phyloP scores from a whole-genome alignment of 2,888 invertebrate species.

The Noctua janthina region DNA sequence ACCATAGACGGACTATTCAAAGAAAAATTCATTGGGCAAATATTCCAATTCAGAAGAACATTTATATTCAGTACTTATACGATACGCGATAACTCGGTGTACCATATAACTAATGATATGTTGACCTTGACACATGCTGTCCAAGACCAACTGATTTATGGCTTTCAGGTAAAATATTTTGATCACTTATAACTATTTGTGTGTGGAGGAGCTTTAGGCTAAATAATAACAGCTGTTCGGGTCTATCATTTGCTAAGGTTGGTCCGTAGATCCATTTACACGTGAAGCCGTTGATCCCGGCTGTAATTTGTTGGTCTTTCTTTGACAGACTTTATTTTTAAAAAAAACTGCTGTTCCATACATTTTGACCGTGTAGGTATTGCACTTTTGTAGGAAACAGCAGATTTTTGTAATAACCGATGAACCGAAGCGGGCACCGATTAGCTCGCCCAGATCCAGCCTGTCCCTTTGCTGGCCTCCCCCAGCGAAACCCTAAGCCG shows the following conservation, averaged over 20 bases:
- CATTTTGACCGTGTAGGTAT: too few relatives aligned
- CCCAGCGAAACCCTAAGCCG: too few relatives aligned
- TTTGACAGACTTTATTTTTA: neutral
- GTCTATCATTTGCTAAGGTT: neutral
- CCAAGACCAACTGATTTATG: slow-evolving; percentile 70
- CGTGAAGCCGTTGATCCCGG: neutral
- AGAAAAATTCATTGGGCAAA: slow-evolving; percentile 62
- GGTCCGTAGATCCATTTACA: neutral
- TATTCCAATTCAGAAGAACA: slow-evolving; percentile 78
- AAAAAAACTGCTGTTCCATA: too few relatives aligned
- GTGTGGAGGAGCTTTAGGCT: too few relatives aligned
- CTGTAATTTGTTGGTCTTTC: neutral
- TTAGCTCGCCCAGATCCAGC: too few relatives aligned
- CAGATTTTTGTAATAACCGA: too few relatives aligned
- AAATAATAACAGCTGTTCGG: neutral
- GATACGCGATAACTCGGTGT: slow-evolving; percentile 61
- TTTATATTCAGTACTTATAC: slow-evolving; percentile 74
- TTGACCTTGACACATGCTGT: slow-evolving; percentile 73
- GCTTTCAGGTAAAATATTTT: slow-evolving; percentile 78
- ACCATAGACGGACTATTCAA: slow-evolving; percentile 81
- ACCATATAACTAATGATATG: slow-evolving; percentile 79
- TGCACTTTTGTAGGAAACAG: too few relatives aligned
- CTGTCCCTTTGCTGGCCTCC: too few relatives aligned
- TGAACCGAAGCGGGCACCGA: too few relatives aligned
- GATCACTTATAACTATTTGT: neutral